Base-by-base conservation (phyloP, 2,888 invertebrate genomes). In the Acleris sparsana region DNA sequence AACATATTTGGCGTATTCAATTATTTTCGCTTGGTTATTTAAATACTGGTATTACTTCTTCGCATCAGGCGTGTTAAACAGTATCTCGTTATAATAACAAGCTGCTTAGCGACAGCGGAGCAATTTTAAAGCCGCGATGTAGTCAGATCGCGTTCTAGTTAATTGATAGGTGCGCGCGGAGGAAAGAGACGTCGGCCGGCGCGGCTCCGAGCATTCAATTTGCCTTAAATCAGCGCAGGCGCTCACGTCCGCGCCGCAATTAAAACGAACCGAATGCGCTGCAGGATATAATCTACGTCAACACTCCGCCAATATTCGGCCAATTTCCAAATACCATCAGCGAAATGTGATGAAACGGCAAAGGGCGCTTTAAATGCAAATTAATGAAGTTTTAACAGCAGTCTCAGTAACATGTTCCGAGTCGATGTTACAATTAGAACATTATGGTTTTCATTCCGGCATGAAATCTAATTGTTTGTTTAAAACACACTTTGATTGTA, bases 131-230 rank as follows among this genome's bases (percentile, higher is more conserved):
- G 72, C 70, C 64, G 63, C 64, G 70, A 71, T 75, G 72, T 77
- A 75, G 77, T 77, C 75, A 75, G 78, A 76, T 75, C 70, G 72
- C 82, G 73, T 74, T 75, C 77, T 76, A 75, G 78, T 80, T 85
- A 87, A 87, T 86, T 87, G 83, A 84, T 84, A 84, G 84, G 80
- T 83, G 80, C 55, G 62, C 48, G 52, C 69, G 73, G 77, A 83
- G 80, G 68, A 86, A 85, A 83, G 82, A 85, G 83, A 84, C 75
- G 82, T 80, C 67, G 72, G 72, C 78, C 77, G 77, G 75, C 77
- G 77, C 74, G 72, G 80, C 80, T 82, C 77, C 72, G 76, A 85
- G 81, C 83, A 83, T 87, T 87, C 86, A 88, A 88, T 87, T 86
- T 85, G 80, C 85, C 83, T 75, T 84, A 87, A 87, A 88, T 88